phyloP scores from a whole-genome alignment of 2,113 vertebrate genomes.

The Pteropus alecto region DNA sequence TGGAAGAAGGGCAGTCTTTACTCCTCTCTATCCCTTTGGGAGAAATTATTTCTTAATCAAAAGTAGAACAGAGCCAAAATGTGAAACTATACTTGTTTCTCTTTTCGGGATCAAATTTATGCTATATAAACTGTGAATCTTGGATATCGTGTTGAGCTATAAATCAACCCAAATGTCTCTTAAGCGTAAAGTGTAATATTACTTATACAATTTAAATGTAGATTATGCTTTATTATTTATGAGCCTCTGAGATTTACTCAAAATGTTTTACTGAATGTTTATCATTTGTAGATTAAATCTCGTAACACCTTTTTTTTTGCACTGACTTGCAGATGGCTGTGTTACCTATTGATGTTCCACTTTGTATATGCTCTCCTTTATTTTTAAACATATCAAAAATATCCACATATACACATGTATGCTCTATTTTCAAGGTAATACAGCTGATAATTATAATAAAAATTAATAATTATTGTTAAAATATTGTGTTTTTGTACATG shows the following conservation, averaged over 20 bases:
- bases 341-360: neutral
- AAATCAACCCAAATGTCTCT: neutral
- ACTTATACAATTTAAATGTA: neutral
- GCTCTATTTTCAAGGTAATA: neutral
- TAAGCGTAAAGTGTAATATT: neutral
- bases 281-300: slow-evolving; percentile 6
- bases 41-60: neutral
- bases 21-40: neutral
- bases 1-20: neutral
- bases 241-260: neutral
- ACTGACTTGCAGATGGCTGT: neutral
- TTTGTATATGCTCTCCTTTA: neutral
- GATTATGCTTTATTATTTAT: neutral
- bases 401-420: neutral
- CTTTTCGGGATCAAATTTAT: neutral
- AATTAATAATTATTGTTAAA: neutral
- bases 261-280: neutral
- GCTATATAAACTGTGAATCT: neutral
- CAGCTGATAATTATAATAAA: neutral
- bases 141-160: neutral
- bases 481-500: neutral
- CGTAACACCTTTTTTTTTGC: neutral
- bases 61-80: neutral
- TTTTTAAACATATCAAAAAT: slow-evolving; percentile 4
- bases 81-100: neutral